These are phyloP conservation scores for Zapus hudsonius DNA, from an alignment of 2,113 vertebrate genomes.

Conservation along the genomic window DNA sequence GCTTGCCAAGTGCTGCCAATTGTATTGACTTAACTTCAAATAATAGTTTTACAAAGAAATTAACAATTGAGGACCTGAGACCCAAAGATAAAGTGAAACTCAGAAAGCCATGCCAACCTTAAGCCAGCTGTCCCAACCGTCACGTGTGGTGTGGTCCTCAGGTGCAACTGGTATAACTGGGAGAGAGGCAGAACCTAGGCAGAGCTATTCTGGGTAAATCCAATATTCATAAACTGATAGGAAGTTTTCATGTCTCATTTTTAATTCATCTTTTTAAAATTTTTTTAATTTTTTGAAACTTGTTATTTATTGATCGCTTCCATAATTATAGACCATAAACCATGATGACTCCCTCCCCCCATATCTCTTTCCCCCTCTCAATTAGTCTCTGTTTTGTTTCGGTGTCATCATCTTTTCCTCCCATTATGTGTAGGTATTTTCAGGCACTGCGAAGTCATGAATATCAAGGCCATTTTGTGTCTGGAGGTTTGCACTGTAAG, in stretches of 20 bases:
- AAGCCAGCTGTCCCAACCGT: background rate
- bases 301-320: too few species aligned
- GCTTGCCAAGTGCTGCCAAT: background rate
- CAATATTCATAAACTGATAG: slow-evolving; percentile 6
- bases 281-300: too few species aligned
- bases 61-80: background rate
- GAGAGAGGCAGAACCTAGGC: background rate
- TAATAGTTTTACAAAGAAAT: background rate
- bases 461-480: too few species aligned
- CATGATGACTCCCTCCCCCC: too few species aligned
- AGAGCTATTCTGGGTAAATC: slow-evolving; percentile 14
- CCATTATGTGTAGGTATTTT: too few species aligned
- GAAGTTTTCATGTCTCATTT: background rate
- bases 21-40: background rate
- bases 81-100: background rate
- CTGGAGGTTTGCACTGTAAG: too few species aligned
- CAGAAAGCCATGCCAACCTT: background rate
- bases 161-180: background rate
- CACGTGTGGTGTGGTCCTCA: background rate
- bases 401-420: too few species aligned
- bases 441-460: too few species aligned
- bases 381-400: too few species aligned
- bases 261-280: background rate
- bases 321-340: too few species aligned
- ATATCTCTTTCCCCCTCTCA: too few species aligned